A percentile compares a stretch with the other conserved stretches of the same genome.
Evolutionary conservation across 2,888 invertebrate species (phyloP).

Genomic region (Ectemnius continuus): DNA sequence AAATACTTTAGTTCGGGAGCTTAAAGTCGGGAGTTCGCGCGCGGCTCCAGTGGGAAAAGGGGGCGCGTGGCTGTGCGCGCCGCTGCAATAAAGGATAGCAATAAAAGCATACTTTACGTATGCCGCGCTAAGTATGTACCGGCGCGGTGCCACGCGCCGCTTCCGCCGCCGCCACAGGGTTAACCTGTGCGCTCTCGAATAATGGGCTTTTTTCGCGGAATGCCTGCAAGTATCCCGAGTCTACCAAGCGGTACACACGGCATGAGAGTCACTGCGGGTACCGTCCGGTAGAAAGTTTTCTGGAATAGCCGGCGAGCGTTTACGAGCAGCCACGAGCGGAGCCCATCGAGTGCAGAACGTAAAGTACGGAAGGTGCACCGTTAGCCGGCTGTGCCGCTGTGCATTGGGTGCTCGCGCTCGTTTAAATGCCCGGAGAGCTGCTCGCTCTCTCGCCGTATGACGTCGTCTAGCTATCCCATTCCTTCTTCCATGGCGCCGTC

Average conservation of each 20-base stretch:
- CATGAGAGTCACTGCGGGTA: constrained; percentile 6
- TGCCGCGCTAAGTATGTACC: constrained; percentile 1
- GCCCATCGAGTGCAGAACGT: constrained; percentile 4
- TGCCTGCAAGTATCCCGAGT: background rate
- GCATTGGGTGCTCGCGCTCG: too few relatives aligned
- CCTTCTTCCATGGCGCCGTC: too few relatives aligned
- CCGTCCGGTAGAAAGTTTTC: constrained; percentile 10
- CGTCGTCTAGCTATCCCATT: too few relatives aligned
- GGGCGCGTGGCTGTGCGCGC: background rate
- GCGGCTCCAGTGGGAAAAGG: too few relatives aligned
- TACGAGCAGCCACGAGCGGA: constrained; percentile 1
- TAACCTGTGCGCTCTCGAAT: background rate
- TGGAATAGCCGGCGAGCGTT: constrained; percentile 2
- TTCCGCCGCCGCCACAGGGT: background rate
- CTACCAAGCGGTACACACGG: background rate
- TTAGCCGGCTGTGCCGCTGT: background rate
- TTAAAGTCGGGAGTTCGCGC: too few relatives aligned
- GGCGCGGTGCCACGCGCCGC: background rate
- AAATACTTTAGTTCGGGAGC: constrained; percentile 18
- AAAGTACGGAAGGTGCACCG: constrained; percentile 9
- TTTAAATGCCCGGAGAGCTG: too few relatives aligned
- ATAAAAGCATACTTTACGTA: constrained; percentile 6
- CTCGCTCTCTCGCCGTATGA: too few relatives aligned
- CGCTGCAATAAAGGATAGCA: constrained; percentile 1
- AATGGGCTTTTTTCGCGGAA: background rate